These are phyloP conservation scores for Agrilus mali DNA, from an alignment of 2,888 invertebrate species.

Conservation along the genomic window DNA sequence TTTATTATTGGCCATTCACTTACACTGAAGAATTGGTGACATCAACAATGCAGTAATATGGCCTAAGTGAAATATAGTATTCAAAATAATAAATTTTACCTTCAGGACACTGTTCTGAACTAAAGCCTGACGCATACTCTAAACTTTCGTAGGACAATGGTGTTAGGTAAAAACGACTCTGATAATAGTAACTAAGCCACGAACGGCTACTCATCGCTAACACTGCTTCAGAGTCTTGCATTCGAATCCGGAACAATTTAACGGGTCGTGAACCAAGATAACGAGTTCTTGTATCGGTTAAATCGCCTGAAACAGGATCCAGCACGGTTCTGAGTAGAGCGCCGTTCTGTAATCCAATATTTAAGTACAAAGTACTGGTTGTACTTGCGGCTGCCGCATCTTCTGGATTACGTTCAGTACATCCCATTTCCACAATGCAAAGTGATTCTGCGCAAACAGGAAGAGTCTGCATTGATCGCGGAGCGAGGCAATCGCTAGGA, in stretches of 20 bases:
- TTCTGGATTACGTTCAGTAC: constrained; percentile 46
- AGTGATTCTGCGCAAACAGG: constrained; percentile 94
- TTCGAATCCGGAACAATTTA: constrained; percentile 87
- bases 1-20: too few relatives aligned
- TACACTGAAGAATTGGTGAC: too few relatives aligned
- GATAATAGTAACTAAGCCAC: constrained; percentile 97
- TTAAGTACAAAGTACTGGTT: constrained; percentile 70
- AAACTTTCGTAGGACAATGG: constrained; percentile 92
- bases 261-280: constrained; percentile 87
- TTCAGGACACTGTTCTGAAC: constrained; percentile 95
- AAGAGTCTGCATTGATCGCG: constrained; percentile 91
- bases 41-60: too few relatives aligned
- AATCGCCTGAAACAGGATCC: constrained; percentile 90
- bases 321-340: constrained; percentile 85
- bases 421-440: constrained; percentile 90
- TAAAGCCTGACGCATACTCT: constrained; percentile 95
- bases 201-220: constrained; percentile 95
- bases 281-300: constrained; percentile 92
- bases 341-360: constrained; percentile 96
- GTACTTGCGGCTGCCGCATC: constrained; percentile 53
- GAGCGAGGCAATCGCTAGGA: constrained; percentile 90
- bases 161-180: constrained; percentile 90
- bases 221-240: constrained; percentile 94
- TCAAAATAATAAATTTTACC: constrained; percentile 28
- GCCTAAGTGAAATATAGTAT: too few relatives aligned